Base-by-base conservation (phyloP, 2,113 vertebrate genomes). In the Dermatemys mawii region DNA sequence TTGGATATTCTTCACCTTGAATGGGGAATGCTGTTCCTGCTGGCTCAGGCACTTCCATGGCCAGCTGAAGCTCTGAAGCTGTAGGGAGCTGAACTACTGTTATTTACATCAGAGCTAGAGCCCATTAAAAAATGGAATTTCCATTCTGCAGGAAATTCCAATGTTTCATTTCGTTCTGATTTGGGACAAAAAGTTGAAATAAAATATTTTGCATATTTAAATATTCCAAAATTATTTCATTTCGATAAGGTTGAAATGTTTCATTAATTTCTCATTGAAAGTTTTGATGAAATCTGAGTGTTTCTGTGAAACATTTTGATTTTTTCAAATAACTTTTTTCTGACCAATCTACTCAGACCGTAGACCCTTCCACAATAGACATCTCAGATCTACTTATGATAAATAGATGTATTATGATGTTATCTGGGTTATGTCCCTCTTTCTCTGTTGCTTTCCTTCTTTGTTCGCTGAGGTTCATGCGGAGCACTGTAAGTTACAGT, bases 311-410 rank as follows among this genome's bases (percentile, higher is more conserved):
- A 76, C 9, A 13, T 14, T 44, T 41, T 4, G 32, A 84, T 91
- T 95, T 82, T 75, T 49, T 63, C 46, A 38, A 96, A 89, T 93
- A 91, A 73, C 90, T 86, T 84, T 5, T 84, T 95, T 83, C 82
- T 51, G 63, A 1, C 16, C 89, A 73, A 94, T 86, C 13, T 29
- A 80, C 0, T 0, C 0, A 55, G 73, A 96, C 26, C 13, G 4
- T 6, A 24, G 2, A 6, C 5, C 4, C 55, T 26, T 82, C 63
- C 49, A n/a, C 5, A 35, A 8, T 3, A 26, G 5, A 22, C 32
- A 63, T 48, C 51, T 60, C 67, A 46, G 78, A 81, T 3, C 14
- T 50, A 3, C 1, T 2, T 38, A 44, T 0, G 0, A 79, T 0
- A 1, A 78, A 79, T 27, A 46, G 41, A 27, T n/a, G 81, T 16